These are phyloP conservation scores for Cryptotermes secundus DNA, from an alignment of 1,140 invertebrate genomes.

Conservation along the genomic window DNA sequence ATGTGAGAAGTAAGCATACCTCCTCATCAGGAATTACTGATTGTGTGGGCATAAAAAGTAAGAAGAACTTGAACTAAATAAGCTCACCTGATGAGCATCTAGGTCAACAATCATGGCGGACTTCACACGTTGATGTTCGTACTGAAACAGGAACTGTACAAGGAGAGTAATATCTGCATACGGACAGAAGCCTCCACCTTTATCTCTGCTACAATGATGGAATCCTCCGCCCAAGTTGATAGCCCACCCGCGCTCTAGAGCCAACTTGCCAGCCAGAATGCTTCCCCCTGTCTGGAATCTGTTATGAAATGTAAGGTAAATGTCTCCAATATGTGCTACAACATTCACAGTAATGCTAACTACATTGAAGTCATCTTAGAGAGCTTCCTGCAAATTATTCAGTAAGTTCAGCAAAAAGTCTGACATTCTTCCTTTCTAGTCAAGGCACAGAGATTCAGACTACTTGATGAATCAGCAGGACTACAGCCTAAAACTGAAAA, in stretches of 20 bases:
- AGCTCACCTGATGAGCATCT: slow-evolving; percentile 75
- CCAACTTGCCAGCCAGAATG: slow-evolving; percentile 75
- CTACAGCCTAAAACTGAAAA: no score
- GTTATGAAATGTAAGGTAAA: neutral
- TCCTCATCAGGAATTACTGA: no score
- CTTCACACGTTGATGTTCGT: slow-evolving; percentile 54
- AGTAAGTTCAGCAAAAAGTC: no score
- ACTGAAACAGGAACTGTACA: slow-evolving; percentile 65
- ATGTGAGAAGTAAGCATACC: no score
- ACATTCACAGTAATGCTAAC: no score
- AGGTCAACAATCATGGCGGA: slow-evolving; percentile 85
- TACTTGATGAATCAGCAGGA: no score
- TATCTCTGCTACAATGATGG: slow-evolving; percentile 72
- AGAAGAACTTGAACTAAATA: slow-evolving; percentile 24
- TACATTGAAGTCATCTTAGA: no score
- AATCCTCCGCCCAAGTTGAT: slow-evolving; percentile 91
- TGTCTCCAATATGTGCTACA: no score
- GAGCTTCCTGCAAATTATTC: no score
- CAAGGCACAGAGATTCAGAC: no score
- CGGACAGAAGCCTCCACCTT: slow-evolving; percentile 83
- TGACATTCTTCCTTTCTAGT: no score
- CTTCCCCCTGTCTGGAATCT: slow-evolving; percentile 82
- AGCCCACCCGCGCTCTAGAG: slow-evolving; percentile 78
- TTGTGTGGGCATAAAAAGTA: no score
- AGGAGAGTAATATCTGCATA: slow-evolving; percentile 86